phyloP scores from a whole-genome alignment of 2,113 vertebrate species.

The Rhineura floridana region DNA sequence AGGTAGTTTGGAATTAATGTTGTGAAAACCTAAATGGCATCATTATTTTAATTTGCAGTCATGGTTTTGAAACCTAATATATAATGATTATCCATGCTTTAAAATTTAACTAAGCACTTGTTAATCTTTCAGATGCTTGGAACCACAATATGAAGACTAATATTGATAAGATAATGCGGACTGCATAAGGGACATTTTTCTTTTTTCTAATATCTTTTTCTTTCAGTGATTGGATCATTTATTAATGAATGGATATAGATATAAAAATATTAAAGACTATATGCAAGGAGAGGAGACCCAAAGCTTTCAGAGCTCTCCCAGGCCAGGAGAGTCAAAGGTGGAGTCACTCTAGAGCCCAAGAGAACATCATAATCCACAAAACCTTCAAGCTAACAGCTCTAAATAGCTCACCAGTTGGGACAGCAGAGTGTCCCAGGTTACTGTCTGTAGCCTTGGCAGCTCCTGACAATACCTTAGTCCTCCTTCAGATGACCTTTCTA shows the following conservation, averaged over 20 bases:
- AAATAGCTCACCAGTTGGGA: too few species aligned
- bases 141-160: background rate
- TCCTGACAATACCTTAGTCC: background rate
- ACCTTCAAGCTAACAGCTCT: background rate
- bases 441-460: background rate
- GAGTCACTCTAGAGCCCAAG: background rate
- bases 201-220: background rate
- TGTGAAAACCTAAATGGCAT: background rate
- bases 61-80: slow-evolving; percentile 27
- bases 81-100: slow-evolving; percentile 28
- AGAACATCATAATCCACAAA: too few species aligned
- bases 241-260: background rate
- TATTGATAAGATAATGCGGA: background rate
- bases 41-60: slow-evolving; percentile 16
- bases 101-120: slow-evolving; percentile 10
- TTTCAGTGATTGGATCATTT: background rate
- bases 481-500: too few species aligned
- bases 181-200: background rate
- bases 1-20: slow-evolving; percentile 38
- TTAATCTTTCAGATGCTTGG: slow-evolving; percentile 15
- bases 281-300: too few species aligned
- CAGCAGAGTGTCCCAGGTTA: background rate
- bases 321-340: too few species aligned
- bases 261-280: background rate
- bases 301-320: too few species aligned